Conservation (phyloP, 2,113 vertebrate species). For the Steatornis caripensis region DNA sequence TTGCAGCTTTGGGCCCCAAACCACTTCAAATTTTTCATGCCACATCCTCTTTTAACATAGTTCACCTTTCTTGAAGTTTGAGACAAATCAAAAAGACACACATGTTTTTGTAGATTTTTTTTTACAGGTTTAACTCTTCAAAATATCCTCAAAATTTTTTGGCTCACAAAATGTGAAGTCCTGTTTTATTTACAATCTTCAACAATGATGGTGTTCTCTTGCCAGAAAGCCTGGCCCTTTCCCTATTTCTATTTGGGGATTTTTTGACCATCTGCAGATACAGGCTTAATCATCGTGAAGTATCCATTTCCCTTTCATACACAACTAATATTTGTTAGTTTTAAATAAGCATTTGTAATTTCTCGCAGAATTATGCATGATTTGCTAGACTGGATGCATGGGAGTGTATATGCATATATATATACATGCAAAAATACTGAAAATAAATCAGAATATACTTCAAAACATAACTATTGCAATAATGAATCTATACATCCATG, state of each 20-base stretch:
- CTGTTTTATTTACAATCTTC: not conserved
- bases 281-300: not conserved
- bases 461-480: not conserved
- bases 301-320: not conserved
- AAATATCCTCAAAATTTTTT: not conserved
- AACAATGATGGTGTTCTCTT: not conserved
- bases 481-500: not conserved
- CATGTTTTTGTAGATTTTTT: not conserved
- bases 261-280: not conserved
- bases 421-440: not conserved
- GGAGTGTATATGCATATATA: not conserved
- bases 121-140: not conserved
- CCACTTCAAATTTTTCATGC: slow-evolving; percentile 25
- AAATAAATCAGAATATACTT: not conserved
- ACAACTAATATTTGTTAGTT: not conserved
- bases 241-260: not conserved
- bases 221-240: not conserved
- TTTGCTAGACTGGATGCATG: not conserved
- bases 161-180: not conserved
- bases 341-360: not conserved
- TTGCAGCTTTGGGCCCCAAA: slow-evolving; percentile 11
- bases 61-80: not conserved
- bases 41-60: slow-evolving; percentile 4
- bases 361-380: not conserved
- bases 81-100: not conserved